Conservation (phyloP, 2,113 vertebrate genomes). For the Zapus hudsonius region DNA sequence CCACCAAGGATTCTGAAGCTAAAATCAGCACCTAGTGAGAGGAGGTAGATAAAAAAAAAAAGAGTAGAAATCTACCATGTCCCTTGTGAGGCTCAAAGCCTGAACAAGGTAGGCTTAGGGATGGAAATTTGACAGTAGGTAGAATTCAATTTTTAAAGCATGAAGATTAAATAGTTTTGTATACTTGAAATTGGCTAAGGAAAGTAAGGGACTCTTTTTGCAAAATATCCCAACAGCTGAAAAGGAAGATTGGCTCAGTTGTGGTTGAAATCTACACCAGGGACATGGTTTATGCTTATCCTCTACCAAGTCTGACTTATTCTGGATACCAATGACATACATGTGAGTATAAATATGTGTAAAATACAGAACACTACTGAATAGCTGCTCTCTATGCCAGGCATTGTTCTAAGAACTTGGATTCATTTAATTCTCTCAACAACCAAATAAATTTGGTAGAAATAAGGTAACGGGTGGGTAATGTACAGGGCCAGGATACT, state of each 20-base stretch:
- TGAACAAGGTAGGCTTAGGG: not conserved
- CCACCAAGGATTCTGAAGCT: not conserved
- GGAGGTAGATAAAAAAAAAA: not conserved
- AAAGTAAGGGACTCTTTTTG: not conserved
- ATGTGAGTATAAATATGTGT: not conserved
- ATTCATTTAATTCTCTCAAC: not conserved
- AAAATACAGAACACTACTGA: not conserved
- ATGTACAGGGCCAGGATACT: not conserved
- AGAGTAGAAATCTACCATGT: not conserved
- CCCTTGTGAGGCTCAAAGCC: not conserved
- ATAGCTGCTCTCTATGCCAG: not conserved
- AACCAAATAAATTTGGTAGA: not conserved
- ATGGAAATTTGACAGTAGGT: not conserved
- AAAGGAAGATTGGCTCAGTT: not conserved
- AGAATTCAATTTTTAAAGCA: not conserved
- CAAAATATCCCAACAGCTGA: not conserved
- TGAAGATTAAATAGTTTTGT: not conserved
- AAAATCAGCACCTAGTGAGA: not conserved
- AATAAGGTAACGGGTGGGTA: not conserved
- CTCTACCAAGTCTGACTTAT: not conserved
- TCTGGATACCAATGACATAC: not conserved
- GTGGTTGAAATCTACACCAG: not conserved
- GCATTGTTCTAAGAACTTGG: not conserved
- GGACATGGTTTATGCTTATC: not conserved
- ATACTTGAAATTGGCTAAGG: not conserved